phyloP scores from a whole-genome alignment of 1,140 invertebrate species.

The Pseudomyrmex pallidus region DNA sequence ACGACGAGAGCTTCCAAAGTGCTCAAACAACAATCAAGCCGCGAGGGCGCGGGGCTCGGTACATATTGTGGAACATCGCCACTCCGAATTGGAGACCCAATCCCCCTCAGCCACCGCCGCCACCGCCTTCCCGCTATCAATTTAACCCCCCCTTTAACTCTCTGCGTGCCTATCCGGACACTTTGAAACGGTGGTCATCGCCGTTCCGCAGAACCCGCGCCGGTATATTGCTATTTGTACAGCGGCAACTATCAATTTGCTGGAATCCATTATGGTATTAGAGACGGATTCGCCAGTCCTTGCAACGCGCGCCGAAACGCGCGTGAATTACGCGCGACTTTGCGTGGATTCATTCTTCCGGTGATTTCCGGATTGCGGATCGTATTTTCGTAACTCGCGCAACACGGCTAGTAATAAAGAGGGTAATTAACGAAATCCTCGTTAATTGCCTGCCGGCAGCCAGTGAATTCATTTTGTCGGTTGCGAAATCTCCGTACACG shows the following conservation, averaged over 20 bases:
- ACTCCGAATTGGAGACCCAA: constrained; percentile 56
- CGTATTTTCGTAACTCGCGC: constrained; percentile 13
- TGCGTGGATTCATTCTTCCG: constrained; percentile 21
- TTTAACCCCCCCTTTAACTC: constrained; percentile 74
- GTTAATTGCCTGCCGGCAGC: constrained; percentile 23
- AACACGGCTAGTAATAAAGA: background rate
- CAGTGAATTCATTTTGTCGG: constrained; percentile 58
- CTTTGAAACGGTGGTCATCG: constrained; percentile 57
- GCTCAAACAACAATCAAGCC: constrained; percentile 76
- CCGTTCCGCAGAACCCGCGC: constrained; percentile 52
- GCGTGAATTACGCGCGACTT: constrained; percentile 29
- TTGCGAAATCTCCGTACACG: constrained; percentile 6
- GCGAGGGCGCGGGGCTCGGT: constrained; percentile 64
- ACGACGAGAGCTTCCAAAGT: constrained; percentile 65
- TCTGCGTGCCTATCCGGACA: constrained; percentile 52
- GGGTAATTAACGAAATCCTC: constrained; percentile 50
- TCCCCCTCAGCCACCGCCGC: background rate
- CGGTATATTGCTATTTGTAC: constrained; percentile 77
- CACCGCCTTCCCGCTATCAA: constrained; percentile 43
- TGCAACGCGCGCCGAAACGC: constrained; percentile 18
- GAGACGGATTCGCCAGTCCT: constrained; percentile 57
- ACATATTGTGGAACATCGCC: constrained; percentile 75
- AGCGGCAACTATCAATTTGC: constrained; percentile 78
- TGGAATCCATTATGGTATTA: constrained; percentile 78
- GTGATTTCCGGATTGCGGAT: background rate